Conservation (phyloP, 2,113 vertebrate genomes). For the Paradisaea rubra region DNA sequence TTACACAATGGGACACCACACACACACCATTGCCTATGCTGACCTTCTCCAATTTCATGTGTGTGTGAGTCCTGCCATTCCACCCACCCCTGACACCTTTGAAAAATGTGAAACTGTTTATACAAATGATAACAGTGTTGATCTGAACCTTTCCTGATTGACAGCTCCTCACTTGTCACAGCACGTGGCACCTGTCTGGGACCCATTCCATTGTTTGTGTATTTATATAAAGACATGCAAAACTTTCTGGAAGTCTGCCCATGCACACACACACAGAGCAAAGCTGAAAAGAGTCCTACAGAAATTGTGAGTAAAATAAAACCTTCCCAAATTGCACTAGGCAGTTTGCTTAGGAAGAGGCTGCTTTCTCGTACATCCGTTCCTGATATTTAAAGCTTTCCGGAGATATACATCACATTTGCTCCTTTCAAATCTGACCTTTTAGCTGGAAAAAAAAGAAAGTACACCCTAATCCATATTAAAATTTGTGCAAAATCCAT, state of each 20-base stretch:
- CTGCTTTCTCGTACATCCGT: not conserved
- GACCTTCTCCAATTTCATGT: not conserved
- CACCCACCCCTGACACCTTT: not conserved
- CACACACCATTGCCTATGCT: fast-evolving
- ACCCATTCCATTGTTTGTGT: not conserved
- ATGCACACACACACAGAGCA: not conserved
- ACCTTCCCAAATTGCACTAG: not conserved
- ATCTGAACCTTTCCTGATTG: not conserved
- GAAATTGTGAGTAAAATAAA: not conserved
- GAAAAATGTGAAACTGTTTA: not conserved
- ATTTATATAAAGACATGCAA: not conserved
- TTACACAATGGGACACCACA: fast-evolving
- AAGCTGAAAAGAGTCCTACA: not conserved
- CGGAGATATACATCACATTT: not conserved
- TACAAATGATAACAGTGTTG: not conserved
- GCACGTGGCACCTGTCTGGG: not conserved
- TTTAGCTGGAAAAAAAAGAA: not conserved
- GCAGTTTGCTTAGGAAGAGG: not conserved
- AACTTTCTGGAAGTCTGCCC: not conserved
- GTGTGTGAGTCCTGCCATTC: not conserved
- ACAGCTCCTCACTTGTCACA: not conserved
- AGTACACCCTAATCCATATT: not conserved
- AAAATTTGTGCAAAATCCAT: not conserved
- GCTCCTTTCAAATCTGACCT: constrained; percentile 1
- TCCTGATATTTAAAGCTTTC: not conserved